Conservation (phyloP, 2,113 vertebrate species). For the Thermophis baileyi region DNA sequence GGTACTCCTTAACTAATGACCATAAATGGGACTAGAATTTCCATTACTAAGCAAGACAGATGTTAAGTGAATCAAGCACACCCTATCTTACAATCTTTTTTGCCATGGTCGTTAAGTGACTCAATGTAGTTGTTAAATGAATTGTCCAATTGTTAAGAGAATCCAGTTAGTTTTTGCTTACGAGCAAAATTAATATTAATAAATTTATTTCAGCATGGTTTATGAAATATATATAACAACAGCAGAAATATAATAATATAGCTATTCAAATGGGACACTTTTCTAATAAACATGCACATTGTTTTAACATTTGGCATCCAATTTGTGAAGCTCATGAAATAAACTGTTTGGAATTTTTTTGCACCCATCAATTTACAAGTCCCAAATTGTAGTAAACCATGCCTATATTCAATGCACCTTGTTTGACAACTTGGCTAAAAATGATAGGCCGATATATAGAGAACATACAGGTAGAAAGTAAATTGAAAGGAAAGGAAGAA, state of each 20-base stretch:
- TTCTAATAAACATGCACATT: not conserved
- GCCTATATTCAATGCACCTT: not conserved
- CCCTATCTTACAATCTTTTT: not conserved
- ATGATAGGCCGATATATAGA: not conserved
- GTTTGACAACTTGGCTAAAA: not conserved
- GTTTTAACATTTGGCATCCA: not conserved
- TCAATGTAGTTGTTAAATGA: not conserved
- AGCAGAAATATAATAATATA: not conserved
- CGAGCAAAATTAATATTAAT: not conserved
- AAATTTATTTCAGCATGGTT: not conserved
- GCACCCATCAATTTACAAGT: not conserved
- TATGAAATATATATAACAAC: not conserved
- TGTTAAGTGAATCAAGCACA: not conserved
- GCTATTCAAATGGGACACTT: not conserved
- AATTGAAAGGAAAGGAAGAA: not conserved
- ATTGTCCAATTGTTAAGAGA: not conserved
- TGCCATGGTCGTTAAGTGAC: not conserved
- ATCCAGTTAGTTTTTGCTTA: not conserved
- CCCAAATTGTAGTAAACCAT: not conserved
- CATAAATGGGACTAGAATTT: not conserved
- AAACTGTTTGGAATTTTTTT: not conserved
- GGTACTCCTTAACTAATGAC: not conserved
- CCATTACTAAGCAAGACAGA: not conserved
- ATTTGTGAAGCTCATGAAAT: not conserved
- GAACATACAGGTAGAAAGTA: not conserved